Conservation (phyloP, 2,888 invertebrate species). For the Coremacera marginata region DNA sequence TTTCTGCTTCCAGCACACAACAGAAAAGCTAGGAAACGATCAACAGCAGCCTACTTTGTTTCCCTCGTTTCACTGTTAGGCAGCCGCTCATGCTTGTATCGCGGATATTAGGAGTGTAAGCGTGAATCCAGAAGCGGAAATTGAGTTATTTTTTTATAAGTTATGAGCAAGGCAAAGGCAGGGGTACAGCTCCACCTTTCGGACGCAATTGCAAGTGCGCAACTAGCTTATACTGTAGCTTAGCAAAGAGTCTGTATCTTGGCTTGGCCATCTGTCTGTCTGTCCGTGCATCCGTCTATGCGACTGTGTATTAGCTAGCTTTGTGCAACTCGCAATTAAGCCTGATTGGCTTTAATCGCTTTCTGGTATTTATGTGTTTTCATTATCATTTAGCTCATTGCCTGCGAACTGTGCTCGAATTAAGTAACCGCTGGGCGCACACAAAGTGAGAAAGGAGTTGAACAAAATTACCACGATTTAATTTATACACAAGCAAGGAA, state of each 20-base stretch:
- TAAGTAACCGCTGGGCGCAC: slow-evolving; percentile 21
- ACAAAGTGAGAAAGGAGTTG: slow-evolving; percentile 7
- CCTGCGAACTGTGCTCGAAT: slow-evolving; percentile 39
- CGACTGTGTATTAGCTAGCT: slow-evolving; percentile 8
- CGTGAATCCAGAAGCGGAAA: slow-evolving; percentile 57
- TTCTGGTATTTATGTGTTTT: slow-evolving; percentile 60
- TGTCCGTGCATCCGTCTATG: not conserved
- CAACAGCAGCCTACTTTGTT: no score
- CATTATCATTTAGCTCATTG: slow-evolving; percentile 54
- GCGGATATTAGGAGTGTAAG: not conserved
- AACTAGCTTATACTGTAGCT: not conserved
- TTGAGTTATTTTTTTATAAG: slow-evolving; percentile 61
- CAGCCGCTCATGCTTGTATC: no score
- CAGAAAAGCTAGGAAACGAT: no score
- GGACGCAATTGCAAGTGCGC: not conserved
- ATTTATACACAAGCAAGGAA: no score
- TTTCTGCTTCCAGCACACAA: no score
- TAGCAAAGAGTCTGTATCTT: not conserved
- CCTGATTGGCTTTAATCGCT: slow-evolving; percentile 61
- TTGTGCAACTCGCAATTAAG: slow-evolving; percentile 56
- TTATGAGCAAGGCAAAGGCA: slow-evolving; percentile 45
- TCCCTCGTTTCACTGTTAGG: no score
- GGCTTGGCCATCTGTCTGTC: not conserved
- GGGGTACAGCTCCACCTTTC: slow-evolving; percentile 4
- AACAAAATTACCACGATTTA: not conserved